Evolutionary conservation across 30 jellyfish, hydroid and myxozoan genomes (phyloP), one percentile per base, ranked within the genome.

Genomic region (Haliclystus octoradiatus): DNA sequence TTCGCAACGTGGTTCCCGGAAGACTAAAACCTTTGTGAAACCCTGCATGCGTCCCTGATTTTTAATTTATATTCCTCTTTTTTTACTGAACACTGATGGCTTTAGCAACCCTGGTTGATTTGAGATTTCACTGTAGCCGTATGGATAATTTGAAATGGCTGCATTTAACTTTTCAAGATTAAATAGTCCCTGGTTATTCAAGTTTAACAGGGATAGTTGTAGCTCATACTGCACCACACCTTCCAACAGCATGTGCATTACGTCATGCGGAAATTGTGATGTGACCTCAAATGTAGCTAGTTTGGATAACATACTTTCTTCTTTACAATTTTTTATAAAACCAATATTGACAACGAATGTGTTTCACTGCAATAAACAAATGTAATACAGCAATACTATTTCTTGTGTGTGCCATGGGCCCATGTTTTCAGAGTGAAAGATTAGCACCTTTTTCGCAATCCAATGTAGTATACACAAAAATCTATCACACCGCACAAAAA

Each of bases 221-320:
- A 46, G n/a, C n/a, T 46, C 60, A 33, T 71, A 71, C 25, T 52
- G 82, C 0, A 60, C 75, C 23, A 35, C 34, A 25, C 82, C 75
- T 71, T 71, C 82, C 19, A 50, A 49, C 63, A 71, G 24, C 19
- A 64, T 57, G 40, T 71, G 82, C 82, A 71, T 71, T 32, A 71
- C 57, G 64, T 71, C 82, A 15, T 71, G 82, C 7, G 82, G 82
- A 12, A 71, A 34, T 33, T 71, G 82, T 32, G 28, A 30, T 30
- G 47, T 27, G 15, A 71, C 63, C 31, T 71, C 82, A 71, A 71
- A 71, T 15, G 32, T 31, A 25, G 73, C 75, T 3, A 71, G 75
- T n/a, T 71, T 28, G 57, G 28, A 24, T 19, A 71, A 33, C 52
- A 34, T 19, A 27, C 76, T 51, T 33, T 33, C 29, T 4, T 57